A percentile compares a stretch with the other conserved stretches of the same genome.
Evolutionary conservation across 2,113 vertebrate genomes (phyloP).

Genomic region (Meleagris gallopavo): DNA sequence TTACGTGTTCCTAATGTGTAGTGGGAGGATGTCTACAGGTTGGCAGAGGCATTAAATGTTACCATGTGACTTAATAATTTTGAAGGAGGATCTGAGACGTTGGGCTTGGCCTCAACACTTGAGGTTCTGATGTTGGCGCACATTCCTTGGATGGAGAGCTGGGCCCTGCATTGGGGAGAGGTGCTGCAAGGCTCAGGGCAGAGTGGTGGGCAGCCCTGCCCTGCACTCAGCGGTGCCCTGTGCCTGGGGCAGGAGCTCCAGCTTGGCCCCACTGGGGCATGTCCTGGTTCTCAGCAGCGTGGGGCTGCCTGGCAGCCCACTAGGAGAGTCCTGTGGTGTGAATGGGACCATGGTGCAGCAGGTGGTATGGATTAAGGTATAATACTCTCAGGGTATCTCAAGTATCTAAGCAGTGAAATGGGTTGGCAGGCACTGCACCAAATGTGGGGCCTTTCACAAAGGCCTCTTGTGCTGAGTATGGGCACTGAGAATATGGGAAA

Average conservation of each 20-base stretch:
- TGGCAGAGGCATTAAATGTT: background rate
- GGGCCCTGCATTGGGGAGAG: background rate
- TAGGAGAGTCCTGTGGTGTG: fast-evolving
- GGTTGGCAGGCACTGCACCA: background rate
- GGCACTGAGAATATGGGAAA: background rate
- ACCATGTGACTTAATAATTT: background rate
- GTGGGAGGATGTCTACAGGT: background rate
- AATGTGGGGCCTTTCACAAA: background rate
- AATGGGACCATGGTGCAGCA: background rate
- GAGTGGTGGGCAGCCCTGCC: too few species aligned
- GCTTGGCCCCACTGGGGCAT: background rate
- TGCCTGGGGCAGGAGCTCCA: background rate
- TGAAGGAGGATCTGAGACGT: background rate
- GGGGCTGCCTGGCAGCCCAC: background rate
- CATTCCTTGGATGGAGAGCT: background rate
- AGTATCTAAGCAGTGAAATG: background rate
- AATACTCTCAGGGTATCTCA: background rate
- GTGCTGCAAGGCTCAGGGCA: background rate
- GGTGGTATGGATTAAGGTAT: background rate
- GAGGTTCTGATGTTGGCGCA: fast-evolving
- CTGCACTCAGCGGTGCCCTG: fast-evolving
- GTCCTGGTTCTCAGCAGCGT: constrained; percentile 1
- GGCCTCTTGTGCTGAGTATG: background rate
- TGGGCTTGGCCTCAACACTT: background rate
- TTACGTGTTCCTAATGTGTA: background rate